Evolutionary conservation across 2,113 vertebrate species (phyloP).

Genomic region (Thalassoma bifasciatum): DNA sequence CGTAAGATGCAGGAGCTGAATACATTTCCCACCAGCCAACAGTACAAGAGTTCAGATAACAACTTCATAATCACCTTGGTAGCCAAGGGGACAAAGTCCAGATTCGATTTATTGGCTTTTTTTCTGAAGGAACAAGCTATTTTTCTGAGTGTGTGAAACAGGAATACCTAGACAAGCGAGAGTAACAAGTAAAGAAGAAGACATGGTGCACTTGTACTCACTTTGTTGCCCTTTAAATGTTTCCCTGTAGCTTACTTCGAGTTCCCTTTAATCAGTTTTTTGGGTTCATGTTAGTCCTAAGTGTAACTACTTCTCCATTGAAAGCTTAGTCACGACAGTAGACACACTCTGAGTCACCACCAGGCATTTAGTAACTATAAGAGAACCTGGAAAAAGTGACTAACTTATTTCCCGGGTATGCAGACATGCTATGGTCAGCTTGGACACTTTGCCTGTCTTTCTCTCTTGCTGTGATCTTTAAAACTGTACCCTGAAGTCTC

Average conservation of each 20-base stretch:
- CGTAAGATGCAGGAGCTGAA: conserved; percentile 12
- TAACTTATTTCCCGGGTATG: background rate
- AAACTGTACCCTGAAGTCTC: background rate
- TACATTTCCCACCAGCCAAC: conserved; percentile 57
- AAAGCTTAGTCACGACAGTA: conserved; percentile 33
- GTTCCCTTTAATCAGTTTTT: conserved; percentile 26
- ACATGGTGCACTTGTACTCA: background rate
- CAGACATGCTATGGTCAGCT: background rate
- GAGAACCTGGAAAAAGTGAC: conserved; percentile 26
- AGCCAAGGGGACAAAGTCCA: conserved; percentile 48
- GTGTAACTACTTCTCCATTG: background rate
- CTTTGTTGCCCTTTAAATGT: conserved; percentile 23
- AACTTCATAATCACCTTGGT: conserved; percentile 48
- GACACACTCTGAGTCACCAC: conserved; percentile 37
- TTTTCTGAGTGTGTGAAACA: background rate
- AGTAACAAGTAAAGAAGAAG: background rate
- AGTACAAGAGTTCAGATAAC: conserved; percentile 67
- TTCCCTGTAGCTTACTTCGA: background rate
- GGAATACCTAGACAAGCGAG: background rate
- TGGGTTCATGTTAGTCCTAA: conserved; percentile 6
- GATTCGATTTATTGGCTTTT: conserved; percentile 12
- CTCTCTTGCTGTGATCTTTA: too few species aligned
- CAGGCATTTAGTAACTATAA: background rate
- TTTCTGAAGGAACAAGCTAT: background rate
- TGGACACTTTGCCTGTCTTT: background rate